A percentile compares a stretch with the other conserved stretches of the same genome.
Evolutionary conservation across 2,797 vertebrate genomes (phyloP).

Genomic region (Dipus sagitta): DNA sequence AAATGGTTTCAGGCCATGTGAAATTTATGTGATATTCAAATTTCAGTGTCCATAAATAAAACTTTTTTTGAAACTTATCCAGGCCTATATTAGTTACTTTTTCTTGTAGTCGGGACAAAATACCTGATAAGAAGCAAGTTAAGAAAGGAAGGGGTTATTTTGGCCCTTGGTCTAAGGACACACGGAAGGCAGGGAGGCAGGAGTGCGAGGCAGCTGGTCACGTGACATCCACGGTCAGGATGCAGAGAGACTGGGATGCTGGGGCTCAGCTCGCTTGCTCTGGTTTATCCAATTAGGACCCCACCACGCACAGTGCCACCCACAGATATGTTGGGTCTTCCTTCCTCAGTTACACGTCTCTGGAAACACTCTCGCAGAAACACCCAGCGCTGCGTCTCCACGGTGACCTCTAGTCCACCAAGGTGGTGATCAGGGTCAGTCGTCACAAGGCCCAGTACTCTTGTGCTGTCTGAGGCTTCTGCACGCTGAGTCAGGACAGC

Average conservation of each 20-base stretch:
- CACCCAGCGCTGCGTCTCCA: not conserved
- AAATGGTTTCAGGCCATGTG: not conserved
- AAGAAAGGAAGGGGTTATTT: not conserved
- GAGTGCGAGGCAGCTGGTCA: not conserved
- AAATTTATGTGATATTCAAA: not conserved
- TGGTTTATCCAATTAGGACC: no score
- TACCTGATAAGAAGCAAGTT: no score
- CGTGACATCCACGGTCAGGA: not conserved
- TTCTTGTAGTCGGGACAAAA: no score
- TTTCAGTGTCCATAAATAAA: not conserved
- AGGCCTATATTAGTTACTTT: no score
- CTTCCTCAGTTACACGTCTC: not conserved
- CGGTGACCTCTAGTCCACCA: not conserved
- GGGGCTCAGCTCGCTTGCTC: not conserved
- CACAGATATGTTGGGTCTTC: not conserved
- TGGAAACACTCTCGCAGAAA: not conserved
- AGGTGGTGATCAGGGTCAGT: not conserved
- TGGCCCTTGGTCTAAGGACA: not conserved
- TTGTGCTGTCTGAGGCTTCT: not conserved
- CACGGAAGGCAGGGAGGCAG: no score
- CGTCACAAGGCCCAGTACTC: not conserved
- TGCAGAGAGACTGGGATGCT: not conserved
- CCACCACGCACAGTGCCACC: not conserved
- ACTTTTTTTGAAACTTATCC: not conserved
- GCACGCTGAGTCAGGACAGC: fast-evolving